A percentile compares a stretch with the other conserved stretches of the same genome.
Evolutionary conservation across 2,888 invertebrate species (phyloP).

Genomic region (Apoda limacodes): DNA sequence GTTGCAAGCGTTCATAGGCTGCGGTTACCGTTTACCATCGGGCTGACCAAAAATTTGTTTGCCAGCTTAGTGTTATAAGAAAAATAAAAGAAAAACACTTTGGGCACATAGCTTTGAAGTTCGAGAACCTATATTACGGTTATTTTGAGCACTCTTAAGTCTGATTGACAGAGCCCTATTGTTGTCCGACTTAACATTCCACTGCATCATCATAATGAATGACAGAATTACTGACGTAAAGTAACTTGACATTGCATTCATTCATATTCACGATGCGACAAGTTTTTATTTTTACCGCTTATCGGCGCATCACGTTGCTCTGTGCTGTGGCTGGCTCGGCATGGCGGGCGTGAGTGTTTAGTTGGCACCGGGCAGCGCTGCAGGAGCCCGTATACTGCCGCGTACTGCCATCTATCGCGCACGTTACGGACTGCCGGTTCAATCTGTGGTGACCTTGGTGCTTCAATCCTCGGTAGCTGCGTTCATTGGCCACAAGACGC

Average conservation of each 20-base stretch:
- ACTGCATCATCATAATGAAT: too few species aligned
- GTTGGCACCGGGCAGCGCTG: slow-evolving; percentile 59
- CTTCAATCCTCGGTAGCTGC: slow-evolving; percentile 34
- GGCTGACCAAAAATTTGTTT: too few species aligned
- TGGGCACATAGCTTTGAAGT: too few species aligned
- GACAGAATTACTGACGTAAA: too few species aligned
- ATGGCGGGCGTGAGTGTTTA: slow-evolving; percentile 36
- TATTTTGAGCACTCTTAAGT: too few species aligned
- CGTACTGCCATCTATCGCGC: slow-evolving; percentile 46
- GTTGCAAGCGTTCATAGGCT: too few species aligned
- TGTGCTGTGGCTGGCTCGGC: slow-evolving; percentile 22
- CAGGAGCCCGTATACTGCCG: slow-evolving; percentile 40
- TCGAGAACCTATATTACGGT: too few species aligned
- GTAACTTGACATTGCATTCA: slow-evolving; percentile 39
- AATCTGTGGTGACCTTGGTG: slow-evolving; percentile 54
- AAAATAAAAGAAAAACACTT: too few species aligned
- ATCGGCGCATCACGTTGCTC: slow-evolving; percentile 55
- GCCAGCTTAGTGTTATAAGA: too few species aligned
- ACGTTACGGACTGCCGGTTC: slow-evolving; percentile 27
- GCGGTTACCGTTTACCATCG: too few species aligned
- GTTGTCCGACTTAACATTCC: too few species aligned
- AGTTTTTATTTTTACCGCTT: slow-evolving; percentile 62
- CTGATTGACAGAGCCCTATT: too few species aligned
- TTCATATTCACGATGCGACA: slow-evolving; percentile 50
- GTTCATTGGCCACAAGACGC: slow-evolving; percentile 60